These are phyloP conservation scores for Sebastes variabilis DNA, from an alignment of 2,797 vertebrate species.

Conservation along the genomic window DNA sequence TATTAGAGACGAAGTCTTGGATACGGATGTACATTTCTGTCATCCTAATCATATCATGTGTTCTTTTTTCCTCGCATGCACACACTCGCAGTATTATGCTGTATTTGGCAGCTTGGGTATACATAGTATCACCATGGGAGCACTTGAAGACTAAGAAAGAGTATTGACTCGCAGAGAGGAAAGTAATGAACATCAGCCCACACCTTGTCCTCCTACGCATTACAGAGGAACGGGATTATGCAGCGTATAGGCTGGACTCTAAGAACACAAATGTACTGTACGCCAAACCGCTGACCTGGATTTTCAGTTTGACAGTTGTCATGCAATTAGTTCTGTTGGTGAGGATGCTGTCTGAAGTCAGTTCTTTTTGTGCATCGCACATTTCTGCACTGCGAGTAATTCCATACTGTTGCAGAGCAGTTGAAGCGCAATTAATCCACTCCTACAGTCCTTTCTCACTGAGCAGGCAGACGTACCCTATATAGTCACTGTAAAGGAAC, in stretches of 20 bases:
- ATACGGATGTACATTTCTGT: constrained; percentile 47
- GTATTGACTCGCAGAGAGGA: constrained; percentile 58
- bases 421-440: constrained; percentile 34
- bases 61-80: constrained; percentile 17
- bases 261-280: constrained; percentile 47
- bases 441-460: neutral
- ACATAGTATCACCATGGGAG: constrained; percentile 65
- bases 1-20: constrained; percentile 46
- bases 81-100: constrained; percentile 32
- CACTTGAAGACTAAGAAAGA: constrained; percentile 60
- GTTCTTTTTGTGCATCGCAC: constrained; percentile 14
- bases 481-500: neutral
- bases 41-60: constrained; percentile 57
- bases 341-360: constrained; percentile 27
- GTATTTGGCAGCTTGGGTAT: constrained; percentile 64
- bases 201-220: constrained; percentile 75
- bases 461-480: neutral
- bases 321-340: constrained; percentile 55
- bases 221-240: constrained; percentile 57
- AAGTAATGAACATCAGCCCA: constrained; percentile 77
- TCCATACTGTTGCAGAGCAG: neutral
- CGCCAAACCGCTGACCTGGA: constrained; percentile 62
- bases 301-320: constrained; percentile 64
- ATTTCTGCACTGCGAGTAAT: constrained; percentile 19
- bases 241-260: constrained; percentile 64